Evolutionary conservation across 2,888 invertebrate species (phyloP).

Genomic region (Protodeltote pygarga): DNA sequence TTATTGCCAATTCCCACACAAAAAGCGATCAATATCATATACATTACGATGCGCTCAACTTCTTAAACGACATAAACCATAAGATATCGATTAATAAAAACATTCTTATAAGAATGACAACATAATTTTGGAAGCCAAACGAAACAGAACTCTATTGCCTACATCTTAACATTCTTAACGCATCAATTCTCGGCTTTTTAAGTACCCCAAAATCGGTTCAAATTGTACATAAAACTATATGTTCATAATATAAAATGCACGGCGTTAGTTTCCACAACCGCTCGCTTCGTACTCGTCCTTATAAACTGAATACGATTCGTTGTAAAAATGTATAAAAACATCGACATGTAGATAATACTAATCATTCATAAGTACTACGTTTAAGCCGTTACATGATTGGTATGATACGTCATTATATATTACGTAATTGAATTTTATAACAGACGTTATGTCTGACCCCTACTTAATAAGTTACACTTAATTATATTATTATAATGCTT

Average conservation of each 20-base stretch:
- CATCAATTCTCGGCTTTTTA: conserved; percentile 43
- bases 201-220: conserved; percentile 47
- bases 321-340: conserved; percentile 83
- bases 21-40: conserved; percentile 45
- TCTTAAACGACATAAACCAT: conserved; percentile 8
- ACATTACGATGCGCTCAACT: conserved; percentile 20
- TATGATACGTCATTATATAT: conserved; percentile 43
- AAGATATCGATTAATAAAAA: conserved; percentile 23
- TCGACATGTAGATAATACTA: conserved; percentile 73
- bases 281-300: conserved; percentile 11
- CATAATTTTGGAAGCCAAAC: conserved; percentile 60
- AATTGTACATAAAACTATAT: conserved; percentile 31
- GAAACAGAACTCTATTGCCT: conserved; percentile 25
- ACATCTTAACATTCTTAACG: conserved; percentile 22
- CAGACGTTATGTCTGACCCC: conserved; percentile 18
- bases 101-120: conserved; percentile 63
- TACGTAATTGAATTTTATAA: conserved; percentile 46
- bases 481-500: conserved; percentile 41
- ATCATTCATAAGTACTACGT: conserved; percentile 65
- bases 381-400: conserved; percentile 43
- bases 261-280: conserved; percentile 34
- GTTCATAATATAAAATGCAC: conserved; percentile 24
- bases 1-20: conserved; percentile 71
- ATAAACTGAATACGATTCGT: conserved; percentile 60
- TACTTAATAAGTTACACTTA: conserved; percentile 58